Percentiles rank a stretch among this genome's conserved stretches.
Conservation (phyloP, 2,888 invertebrate genomes). For the Nomada goodeniana region DNA sequence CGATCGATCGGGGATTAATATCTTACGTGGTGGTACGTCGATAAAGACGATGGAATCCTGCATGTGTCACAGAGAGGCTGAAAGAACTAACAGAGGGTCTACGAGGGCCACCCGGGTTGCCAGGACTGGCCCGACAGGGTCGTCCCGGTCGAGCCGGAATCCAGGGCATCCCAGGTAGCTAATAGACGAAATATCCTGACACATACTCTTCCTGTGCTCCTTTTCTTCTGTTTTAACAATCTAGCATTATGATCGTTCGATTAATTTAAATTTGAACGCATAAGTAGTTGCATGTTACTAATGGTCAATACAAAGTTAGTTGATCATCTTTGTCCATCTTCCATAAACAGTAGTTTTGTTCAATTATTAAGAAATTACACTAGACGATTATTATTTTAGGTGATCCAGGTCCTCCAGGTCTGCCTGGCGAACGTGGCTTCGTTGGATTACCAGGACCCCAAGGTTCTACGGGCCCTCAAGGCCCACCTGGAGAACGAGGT, state of each 20-base stretch:
- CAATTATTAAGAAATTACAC: not conserved
- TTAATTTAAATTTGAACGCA: not conserved
- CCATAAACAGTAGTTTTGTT: not conserved
- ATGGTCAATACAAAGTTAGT: not conserved
- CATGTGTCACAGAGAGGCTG: constrained; percentile 85
- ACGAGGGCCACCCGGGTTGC: constrained; percentile 90
- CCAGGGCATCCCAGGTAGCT: constrained; percentile 87
- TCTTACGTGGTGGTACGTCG: constrained; percentile 47
- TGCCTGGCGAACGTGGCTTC: constrained; percentile 88
- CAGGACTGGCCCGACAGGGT: constrained; percentile 86
- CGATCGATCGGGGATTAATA: constrained; percentile 61
- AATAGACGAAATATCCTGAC: constrained; percentile 12
- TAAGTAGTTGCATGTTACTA: not conserved
- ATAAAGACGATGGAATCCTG: constrained; percentile 73
- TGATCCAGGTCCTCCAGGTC: constrained; percentile 88
- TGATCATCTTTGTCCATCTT: not conserved
- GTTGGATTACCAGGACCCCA: constrained; percentile 88
- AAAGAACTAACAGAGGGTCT: constrained; percentile 86
- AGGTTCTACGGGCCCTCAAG: constrained; percentile 87
- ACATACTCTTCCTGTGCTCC: not conserved
- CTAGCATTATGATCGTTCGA: not conserved
- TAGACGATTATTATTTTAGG: constrained; percentile 82
- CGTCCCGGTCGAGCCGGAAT: constrained; percentile 86
- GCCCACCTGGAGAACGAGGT: constrained; percentile 88
- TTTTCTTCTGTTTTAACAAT: constrained; percentile 2